These are phyloP conservation scores for Saccopteryx leptura DNA, from an alignment of 2,113 vertebrate genomes.

Conservation along the genomic window DNA sequence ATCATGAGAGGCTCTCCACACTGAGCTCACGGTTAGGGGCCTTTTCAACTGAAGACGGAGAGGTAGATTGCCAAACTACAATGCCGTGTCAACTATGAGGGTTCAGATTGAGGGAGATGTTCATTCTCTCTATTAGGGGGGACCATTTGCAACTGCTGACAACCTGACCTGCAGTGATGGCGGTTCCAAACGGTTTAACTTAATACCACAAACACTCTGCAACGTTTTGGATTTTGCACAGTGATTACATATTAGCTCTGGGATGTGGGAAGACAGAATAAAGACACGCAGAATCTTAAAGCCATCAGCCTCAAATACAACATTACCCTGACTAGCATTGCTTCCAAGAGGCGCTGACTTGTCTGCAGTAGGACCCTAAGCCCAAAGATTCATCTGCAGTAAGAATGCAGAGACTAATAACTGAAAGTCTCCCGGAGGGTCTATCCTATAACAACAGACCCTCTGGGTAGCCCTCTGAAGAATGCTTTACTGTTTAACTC, in stretches of 20 bases:
- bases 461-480: neutral
- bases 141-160: neutral
- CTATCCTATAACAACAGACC: fast-evolving
- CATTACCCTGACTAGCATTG: neutral
- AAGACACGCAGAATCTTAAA: neutral
- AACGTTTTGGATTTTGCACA: neutral
- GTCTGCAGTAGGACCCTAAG: neutral
- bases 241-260: neutral
- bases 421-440: neutral
- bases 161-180: neutral
- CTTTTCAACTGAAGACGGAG: neutral
- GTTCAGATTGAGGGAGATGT: fast-evolving
- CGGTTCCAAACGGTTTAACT: neutral
- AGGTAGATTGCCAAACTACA: too few species aligned
- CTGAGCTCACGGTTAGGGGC: neutral
- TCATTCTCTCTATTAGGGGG: neutral
- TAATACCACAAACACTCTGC: fast-evolving
- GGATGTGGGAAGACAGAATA: neutral
- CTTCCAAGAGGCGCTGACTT: neutral
- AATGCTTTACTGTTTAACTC: fast-evolving
- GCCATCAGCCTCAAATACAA: too few species aligned
- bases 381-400: neutral
- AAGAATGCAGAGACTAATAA: neutral
- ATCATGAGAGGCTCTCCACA: neutral
- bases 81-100: fast-evolving